phyloP scores from a whole-genome alignment of 1,140 invertebrate genomes.

The Penaeus chinensis region DNA sequence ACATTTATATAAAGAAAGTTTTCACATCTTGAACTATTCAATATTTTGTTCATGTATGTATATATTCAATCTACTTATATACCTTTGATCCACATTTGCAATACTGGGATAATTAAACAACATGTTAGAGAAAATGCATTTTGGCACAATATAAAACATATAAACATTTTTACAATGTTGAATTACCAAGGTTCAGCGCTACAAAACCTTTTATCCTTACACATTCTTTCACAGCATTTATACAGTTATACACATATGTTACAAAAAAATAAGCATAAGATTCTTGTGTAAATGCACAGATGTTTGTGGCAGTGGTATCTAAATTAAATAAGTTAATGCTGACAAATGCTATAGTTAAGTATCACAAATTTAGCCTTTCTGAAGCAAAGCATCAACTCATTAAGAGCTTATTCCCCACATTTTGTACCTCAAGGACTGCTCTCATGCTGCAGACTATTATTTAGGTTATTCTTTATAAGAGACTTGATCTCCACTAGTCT shows the following conservation, averaged over 20 bases:
- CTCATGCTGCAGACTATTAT: no score
- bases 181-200: slow-evolving; percentile 38
- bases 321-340: slow-evolving; percentile 39
- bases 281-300: slow-evolving; percentile 53
- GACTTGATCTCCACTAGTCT: no score
- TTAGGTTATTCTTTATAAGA: no score
- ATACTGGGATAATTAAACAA: slow-evolving; percentile 1
- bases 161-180: slow-evolving; percentile 59
- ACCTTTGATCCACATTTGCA: no score
- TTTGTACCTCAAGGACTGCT: no score
- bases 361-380: slow-evolving; percentile 42
- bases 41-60: no score
- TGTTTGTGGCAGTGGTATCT: slow-evolving; percentile 53
- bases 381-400: slow-evolving; percentile 29
- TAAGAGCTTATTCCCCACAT: neutral
- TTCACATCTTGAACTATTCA: no score
- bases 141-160: slow-evolving; percentile 63
- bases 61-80: no score
- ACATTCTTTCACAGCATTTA: slow-evolving; percentile 28
- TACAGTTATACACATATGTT: slow-evolving; percentile 54
- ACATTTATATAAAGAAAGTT: no score
- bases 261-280: slow-evolving; percentile 47
- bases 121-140: slow-evolving; percentile 54
- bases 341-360: slow-evolving; percentile 40
- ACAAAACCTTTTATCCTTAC: slow-evolving; percentile 46